These are phyloP conservation scores for Macrobrachium rosenbergii DNA, from an alignment of 1,140 invertebrate species.

Conservation along the genomic window DNA sequence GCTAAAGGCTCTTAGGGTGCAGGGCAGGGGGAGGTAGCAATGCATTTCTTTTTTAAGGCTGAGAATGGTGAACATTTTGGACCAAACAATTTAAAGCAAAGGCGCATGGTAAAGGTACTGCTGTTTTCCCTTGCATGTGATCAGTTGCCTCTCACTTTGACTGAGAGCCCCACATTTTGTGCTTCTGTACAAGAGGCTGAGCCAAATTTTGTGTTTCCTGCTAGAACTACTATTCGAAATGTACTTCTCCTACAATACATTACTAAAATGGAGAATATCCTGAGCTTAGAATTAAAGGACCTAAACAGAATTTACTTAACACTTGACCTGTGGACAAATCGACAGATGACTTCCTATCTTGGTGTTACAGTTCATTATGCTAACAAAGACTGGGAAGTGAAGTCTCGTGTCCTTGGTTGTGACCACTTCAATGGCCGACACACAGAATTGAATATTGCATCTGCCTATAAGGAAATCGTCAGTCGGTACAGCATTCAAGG, in stretches of 20 bases:
- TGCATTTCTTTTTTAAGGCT: constrained; percentile 13
- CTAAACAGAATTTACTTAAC: constrained; percentile 28
- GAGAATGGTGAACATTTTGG: constrained; percentile 25
- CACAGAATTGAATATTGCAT: constrained; percentile 36
- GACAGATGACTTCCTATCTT: constrained; percentile 40
- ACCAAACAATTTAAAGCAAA: constrained; percentile 41
- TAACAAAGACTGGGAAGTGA: constrained; percentile 12
- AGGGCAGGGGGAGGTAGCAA: no score
- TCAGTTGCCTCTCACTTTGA: constrained; percentile 31
- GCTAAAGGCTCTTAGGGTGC: background rate
- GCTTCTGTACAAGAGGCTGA: constrained; percentile 19
- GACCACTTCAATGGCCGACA: constrained; percentile 20
- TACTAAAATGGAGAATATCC: constrained; percentile 23
- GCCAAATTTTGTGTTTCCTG: constrained; percentile 38
- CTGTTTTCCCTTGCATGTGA: constrained; percentile 38
- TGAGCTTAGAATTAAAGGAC: constrained; percentile 31
- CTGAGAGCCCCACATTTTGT: constrained; percentile 37
- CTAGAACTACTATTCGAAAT: constrained; percentile 43
- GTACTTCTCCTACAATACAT: constrained; percentile 36
- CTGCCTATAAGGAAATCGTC: constrained; percentile 24
- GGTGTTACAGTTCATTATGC: constrained; percentile 37
- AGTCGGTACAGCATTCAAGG: constrained; percentile 35
- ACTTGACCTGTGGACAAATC: constrained; percentile 41
- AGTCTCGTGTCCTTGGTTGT: constrained; percentile 24
- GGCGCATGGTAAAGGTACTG: constrained; percentile 30